These are phyloP conservation scores for Stercorarius parasiticus DNA, from an alignment of 2,113 vertebrate species.

Conservation along the genomic window DNA sequence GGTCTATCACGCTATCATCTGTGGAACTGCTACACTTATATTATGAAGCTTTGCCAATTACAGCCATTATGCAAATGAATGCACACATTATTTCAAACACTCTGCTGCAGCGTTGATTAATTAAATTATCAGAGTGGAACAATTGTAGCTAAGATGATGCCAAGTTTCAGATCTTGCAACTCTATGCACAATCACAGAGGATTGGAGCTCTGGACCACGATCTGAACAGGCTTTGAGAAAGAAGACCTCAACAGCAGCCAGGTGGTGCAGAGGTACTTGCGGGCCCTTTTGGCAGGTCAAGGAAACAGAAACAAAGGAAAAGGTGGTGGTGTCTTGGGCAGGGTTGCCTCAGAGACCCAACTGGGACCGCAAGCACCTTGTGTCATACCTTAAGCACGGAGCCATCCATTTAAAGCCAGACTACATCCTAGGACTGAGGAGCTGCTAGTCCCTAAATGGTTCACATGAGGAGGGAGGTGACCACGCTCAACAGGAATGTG, in stretches of 20 bases:
- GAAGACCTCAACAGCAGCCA: not conserved
- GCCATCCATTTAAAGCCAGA: not conserved
- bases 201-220: not conserved
- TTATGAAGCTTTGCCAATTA: conserved; percentile 53
- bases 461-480: not conserved
- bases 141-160: conserved; percentile 50
- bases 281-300: not conserved
- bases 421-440: not conserved
- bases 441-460: not conserved
- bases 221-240: not conserved
- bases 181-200: not conserved
- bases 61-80: conserved; percentile 66
- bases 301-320: not conserved
- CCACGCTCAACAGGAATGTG: not conserved
- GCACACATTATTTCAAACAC: conserved; percentile 66
- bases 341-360: not conserved
- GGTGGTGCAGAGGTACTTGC: not conserved
- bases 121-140: conserved; percentile 67
- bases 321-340: not conserved
- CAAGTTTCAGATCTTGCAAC: conserved; percentile 36
- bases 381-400: not conserved
- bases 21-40: not conserved
- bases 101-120: conserved; percentile 60
- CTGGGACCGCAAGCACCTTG: not conserved
- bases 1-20: conserved; percentile 16